phyloP scores from a whole-genome alignment of 2,797 vertebrate genomes.

The Phoxinus dragarum region DNA sequence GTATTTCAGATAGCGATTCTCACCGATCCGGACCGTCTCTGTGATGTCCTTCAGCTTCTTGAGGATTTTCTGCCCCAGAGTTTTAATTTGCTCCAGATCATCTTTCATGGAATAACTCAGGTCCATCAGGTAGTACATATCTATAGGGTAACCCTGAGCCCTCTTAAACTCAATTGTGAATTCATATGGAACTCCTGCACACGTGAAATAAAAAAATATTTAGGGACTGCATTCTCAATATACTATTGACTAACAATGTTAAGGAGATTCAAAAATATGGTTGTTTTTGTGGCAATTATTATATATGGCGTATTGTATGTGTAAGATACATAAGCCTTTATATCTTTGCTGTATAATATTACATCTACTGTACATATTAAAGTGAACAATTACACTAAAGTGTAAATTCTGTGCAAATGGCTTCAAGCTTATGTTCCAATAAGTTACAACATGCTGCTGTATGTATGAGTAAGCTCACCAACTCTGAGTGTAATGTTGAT shows the following conservation, averaged over 20 bases:
- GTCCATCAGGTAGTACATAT: conserved; percentile 86
- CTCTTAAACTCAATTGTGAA: conserved; percentile 76
- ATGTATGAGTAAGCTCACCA: conserved; percentile 64
- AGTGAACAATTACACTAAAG: neutral
- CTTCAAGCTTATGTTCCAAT: neutral
- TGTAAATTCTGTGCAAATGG: neutral
- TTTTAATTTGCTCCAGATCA: conserved; percentile 81
- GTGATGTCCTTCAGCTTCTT: conserved; percentile 69
- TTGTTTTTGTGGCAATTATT: neutral
- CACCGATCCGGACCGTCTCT: conserved; percentile 75
- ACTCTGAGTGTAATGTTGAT: conserved; percentile 71
- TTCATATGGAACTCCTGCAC: conserved; percentile 72
- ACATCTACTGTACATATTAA: neutral
- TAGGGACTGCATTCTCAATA: neutral
- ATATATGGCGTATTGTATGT: neutral
- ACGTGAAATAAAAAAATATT: neutral
- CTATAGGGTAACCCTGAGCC: conserved; percentile 80
- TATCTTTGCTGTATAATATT: conserved; percentile 3
- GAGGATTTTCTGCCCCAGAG: conserved; percentile 76
- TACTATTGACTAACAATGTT: neutral
- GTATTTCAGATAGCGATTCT: conserved; percentile 27
- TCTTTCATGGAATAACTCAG: conserved; percentile 85
- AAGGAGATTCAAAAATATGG: neutral
- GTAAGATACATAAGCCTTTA: neutral
- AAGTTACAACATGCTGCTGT: neutral